Evolutionary conservation across 2,888 invertebrate species (phyloP).

Genomic region (Pogonocherus hispidulus): DNA sequence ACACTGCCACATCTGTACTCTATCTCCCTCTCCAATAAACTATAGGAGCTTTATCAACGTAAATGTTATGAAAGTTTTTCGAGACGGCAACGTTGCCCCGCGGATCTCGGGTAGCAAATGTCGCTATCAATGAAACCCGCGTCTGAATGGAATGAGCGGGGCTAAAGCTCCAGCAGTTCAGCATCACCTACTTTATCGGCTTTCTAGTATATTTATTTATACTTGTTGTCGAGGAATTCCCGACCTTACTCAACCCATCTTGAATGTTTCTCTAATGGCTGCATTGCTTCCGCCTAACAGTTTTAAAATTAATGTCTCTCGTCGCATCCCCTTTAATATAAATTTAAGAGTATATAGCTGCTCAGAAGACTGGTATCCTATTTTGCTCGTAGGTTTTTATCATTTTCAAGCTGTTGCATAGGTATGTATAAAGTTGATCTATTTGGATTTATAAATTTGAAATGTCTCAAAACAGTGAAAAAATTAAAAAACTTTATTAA

Average conservation of each 20-base stretch:
- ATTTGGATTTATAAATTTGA: no score
- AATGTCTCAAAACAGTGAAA: no score
- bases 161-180: conserved; percentile 37
- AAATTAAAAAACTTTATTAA: no score
- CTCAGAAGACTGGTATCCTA: no score
- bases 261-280: conserved; percentile 24
- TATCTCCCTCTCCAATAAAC: no score
- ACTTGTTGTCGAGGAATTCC: conserved; percentile 45
- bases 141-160: conserved; percentile 50
- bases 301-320: conserved; percentile 22
- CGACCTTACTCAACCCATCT: conserved; percentile 43
- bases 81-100: conserved; percentile 16
- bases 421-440: no score
- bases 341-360: neutral
- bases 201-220: conserved; percentile 48
- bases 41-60: no score
- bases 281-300: conserved; percentile 24
- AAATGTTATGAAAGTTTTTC: neutral
- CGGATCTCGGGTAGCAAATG: conserved; percentile 45
- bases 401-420: no score
- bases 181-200: conserved; percentile 36
- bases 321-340: neutral
- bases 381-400: no score
- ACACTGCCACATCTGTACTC: no score
- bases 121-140: conserved; percentile 51